These are phyloP conservation scores for Drosophila aldrichi DNA, from an alignment of 2,888 invertebrate genomes.

Conservation along the genomic window DNA sequence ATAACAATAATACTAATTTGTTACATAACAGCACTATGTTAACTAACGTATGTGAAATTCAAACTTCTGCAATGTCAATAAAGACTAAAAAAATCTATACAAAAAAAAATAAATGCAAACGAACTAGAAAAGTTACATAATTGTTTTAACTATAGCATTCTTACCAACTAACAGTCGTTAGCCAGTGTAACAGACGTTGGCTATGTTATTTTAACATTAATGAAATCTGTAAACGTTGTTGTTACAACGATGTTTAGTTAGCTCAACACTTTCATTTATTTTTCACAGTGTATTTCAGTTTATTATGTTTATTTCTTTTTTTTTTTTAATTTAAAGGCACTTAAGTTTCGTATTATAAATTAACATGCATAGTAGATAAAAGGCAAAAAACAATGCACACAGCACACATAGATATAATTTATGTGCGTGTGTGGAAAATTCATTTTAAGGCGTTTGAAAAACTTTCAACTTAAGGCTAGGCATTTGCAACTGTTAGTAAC, in stretches of 20 bases:
- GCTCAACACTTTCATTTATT: constrained; percentile 8
- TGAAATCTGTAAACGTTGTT: no score
- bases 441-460: constrained; percentile 23
- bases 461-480: constrained; percentile 44
- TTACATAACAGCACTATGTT: constrained; percentile 64
- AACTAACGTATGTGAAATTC: constrained; percentile 55
- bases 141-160: constrained; percentile 3
- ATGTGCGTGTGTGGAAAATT: constrained; percentile 17
- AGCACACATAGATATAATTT: constrained; percentile 22
- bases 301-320: constrained; percentile 15
- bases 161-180: background rate
- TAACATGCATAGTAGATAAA: constrained; percentile 58
- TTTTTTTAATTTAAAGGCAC: constrained; percentile 69
- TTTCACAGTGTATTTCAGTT: constrained; percentile 52
- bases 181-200: background rate
- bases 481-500: constrained; percentile 42
- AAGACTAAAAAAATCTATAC: constrained; percentile 71
- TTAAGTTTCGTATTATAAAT: constrained; percentile 72
- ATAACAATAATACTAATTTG: constrained; percentile 68
- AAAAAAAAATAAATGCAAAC: constrained; percentile 72
- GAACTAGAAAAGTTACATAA: constrained; percentile 76
- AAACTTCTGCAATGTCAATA: constrained; percentile 81
- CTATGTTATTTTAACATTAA: no score
- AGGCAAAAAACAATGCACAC: constrained; percentile 46
- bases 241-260: no score